phyloP scores from a whole-genome alignment of 2,797 vertebrate genomes.

The Danio aesculapii region DNA sequence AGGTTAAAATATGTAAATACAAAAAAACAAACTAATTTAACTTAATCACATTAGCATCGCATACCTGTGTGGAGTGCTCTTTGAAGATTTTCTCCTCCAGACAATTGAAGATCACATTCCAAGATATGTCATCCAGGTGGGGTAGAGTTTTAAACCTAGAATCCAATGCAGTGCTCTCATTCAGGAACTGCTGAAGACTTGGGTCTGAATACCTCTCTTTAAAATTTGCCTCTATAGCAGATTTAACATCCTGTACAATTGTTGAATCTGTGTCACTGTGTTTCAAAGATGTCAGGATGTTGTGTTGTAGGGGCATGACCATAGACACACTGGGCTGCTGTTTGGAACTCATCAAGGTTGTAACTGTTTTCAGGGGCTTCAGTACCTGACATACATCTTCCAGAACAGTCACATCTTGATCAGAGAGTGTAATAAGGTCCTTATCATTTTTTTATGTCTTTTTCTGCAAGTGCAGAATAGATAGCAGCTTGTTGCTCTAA shows the following conservation, averaged over 20 bases:
- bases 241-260: slow-evolving; percentile 28
- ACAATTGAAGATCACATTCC: no score
- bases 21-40: no score
- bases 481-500: slow-evolving; percentile 52
- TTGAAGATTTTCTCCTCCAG: no score
- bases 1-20: no score
- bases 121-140: no score
- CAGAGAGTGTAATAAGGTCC: slow-evolving; percentile 43
- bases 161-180: neutral
- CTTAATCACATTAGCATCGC: no score
- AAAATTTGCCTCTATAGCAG: neutral
- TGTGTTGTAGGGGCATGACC: slow-evolving; percentile 25
- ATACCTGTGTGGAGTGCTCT: no score
- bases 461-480: slow-evolving; percentile 51
- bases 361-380: no score
- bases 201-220: neutral
- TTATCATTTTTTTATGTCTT: slow-evolving; percentile 27
- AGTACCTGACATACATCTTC: slow-evolving; percentile 50
- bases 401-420: slow-evolving; percentile 44
- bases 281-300: slow-evolving; percentile 28
- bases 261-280: slow-evolving; percentile 41
- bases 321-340: slow-evolving; percentile 39
- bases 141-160: no score
- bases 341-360: slow-evolving; percentile 16
- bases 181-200: slow-evolving; percentile 1